Base-by-base conservation (phyloP, 2,888 invertebrate genomes). In the Chloromyia formosa region DNA sequence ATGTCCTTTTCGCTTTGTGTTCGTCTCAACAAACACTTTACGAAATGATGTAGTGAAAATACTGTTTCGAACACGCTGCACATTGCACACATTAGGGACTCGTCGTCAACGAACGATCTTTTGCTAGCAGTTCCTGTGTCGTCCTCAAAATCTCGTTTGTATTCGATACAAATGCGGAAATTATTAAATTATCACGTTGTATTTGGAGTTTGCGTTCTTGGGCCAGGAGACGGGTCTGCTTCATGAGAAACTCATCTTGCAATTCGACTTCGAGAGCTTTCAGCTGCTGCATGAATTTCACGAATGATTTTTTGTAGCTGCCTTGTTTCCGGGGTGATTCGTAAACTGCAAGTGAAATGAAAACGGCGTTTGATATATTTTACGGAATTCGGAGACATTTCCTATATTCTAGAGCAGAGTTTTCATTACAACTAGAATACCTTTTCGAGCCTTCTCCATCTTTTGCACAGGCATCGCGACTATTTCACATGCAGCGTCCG, bases 281-380 rank as follows among this genome's bases (percentile, higher is more conserved):
- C n/a, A 76, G 16, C 22, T 76, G 58, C 22, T 74, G 74, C 23
- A 74, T 27, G 18, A 76, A 76, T 42, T 60, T 66, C 23, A 40
- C 66, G 61, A 76, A 76, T 5, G 76, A 73, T 54, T 76, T 76
- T 14, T 73, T 72, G 20, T 76, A 76, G 35, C 76, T 76, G 14
- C 76, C 76, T 27, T 76, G 76, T 9, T 58, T 71, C 22, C 49
- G 58, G 12, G 53, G 56, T 1, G 18, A 22, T 12, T 60, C 60
- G 9, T 60, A 20, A 5, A n/a, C 60, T 18, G 22, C 10, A 58
- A 22, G 1, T 14, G 3, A 22, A 18, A 58, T 18, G 10, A 58
- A 58, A 54, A 54, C n/a, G n/a, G 54, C 54, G n/a, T n/a, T 54
- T 42, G n/a, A n/a, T n/a, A n/a, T n/a, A n/a, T n/a, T n/a, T n/a